Percentiles rank a stretch among this genome's conserved stretches.
Conservation (phyloP, 2,797 vertebrate species). For the Aphelocoma californica region DNA sequence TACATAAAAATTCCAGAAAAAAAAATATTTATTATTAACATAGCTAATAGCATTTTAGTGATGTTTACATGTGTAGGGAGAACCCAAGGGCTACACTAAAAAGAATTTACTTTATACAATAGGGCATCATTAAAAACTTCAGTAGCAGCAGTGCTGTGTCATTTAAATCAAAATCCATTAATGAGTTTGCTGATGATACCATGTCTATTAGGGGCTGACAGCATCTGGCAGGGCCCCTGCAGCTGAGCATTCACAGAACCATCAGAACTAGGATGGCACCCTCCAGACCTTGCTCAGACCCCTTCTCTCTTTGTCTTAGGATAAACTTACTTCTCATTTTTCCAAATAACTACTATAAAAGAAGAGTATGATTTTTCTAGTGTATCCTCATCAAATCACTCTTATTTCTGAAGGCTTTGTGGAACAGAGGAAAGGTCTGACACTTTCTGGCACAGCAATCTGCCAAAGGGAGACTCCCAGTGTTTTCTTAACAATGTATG, state of each 20-base stretch:
- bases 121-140: neutral
- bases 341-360: neutral
- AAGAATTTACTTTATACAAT: neutral
- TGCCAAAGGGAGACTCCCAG: neutral
- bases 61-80: neutral
- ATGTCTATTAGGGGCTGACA: neutral
- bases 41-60: neutral
- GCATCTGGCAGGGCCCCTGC: neutral
- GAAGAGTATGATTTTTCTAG: neutral
- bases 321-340: neutral
- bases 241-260: neutral
- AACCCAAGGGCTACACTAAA: neutral
- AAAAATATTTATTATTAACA: neutral
- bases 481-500: neutral
- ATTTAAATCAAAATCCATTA: neutral
- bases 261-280: neutral
- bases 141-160: neutral
- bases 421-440: neutral
- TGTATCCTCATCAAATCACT: neutral
- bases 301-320: neutral
- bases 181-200: neutral
- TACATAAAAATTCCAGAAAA: neutral
- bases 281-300: neutral
- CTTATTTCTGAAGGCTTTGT: neutral
- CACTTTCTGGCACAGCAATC: neutral